Evolutionary conservation across 2,888 invertebrate species (phyloP).

Genomic region (Tupiocoris notatus): DNA sequence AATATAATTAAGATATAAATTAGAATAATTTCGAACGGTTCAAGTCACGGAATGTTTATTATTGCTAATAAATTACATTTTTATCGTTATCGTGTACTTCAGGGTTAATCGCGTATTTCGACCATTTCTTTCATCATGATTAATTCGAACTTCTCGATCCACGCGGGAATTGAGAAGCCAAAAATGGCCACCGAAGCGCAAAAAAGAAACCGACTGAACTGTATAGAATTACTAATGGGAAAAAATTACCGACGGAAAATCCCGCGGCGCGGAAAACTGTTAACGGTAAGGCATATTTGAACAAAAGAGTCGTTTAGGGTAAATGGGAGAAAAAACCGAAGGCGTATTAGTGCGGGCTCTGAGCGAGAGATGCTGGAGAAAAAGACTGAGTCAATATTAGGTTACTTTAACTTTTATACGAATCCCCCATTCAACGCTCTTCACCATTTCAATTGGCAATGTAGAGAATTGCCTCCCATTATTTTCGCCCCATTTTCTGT

Average conservation of each 20-base stretch:
- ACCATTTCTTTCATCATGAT: too few species aligned
- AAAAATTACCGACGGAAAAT: neutral
- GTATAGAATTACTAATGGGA: neutral
- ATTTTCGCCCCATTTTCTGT: neutral
- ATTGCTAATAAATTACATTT: too few species aligned
- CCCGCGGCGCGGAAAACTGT: neutral
- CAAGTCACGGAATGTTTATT: too few species aligned
- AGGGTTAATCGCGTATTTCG: too few species aligned
- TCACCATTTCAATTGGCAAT: neutral
- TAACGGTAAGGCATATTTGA: conserved; percentile 10
- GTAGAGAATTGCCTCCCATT: too few species aligned
- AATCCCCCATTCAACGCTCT: too few species aligned
- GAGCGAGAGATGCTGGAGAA: neutral
- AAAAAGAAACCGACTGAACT: neutral
- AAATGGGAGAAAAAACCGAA: conserved; percentile 23
- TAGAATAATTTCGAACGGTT: too few species aligned
- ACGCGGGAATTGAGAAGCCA: neutral
- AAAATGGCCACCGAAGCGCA: neutral
- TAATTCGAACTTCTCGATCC: too few species aligned
- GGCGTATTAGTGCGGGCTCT: neutral
- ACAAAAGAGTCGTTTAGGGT: conserved; percentile 31
- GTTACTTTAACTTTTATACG: conserved; percentile 19
- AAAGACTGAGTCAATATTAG: conserved; percentile 10
- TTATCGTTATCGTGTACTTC: too few species aligned
- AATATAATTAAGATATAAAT: too few species aligned